Base-by-base conservation (phyloP, 2,797 vertebrate genomes). In the Sebastes itinus region DNA sequence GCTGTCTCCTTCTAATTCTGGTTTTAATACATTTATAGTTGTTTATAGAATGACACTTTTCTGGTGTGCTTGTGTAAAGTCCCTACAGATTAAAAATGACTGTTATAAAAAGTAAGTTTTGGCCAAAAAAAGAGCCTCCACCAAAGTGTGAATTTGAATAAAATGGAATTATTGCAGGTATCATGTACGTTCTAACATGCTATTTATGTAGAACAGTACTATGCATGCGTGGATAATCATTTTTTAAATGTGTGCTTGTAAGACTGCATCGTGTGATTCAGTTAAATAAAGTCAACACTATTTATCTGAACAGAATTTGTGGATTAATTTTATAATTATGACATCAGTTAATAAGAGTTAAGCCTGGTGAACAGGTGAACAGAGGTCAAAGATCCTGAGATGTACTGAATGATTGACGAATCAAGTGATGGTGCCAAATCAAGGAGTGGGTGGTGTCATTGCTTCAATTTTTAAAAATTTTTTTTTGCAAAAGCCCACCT, bases 131-230 rank as follows among this genome's bases (percentile, higher is more conserved):
- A 9, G 4, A 23, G 20, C 10, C 11, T 4, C 9, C 3, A 49
- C 27, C 58, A 76, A 81, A 64, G 7, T 83, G 9, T 18, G 46
- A 75, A 78, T 87, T 73, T 7, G 91, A 73, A 35, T 64, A 22
- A 28, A 74, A 60, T 12, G 16, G 27, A 23, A 74, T 59, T 64
- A 52, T 23, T 67, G 10, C 33, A 80, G 42, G 58, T 61, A 38
- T 72, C 54, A 18, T 42, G 25, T 49, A 35, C 5, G 30, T 58
- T 63, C 75, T 18, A 52, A 27, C 30, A 18, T 27, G 32, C 38
- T 58, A 4, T 64, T 59, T 18, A 60, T 42, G 27, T 75, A 32
- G 18, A n/a, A 52, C n/a, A 75, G 7, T 35, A 49, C 38, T 70
- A 61, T 54, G 18, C 18, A 74, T 61, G 80, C 10, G 6, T 67